Base-by-base conservation (phyloP, 2,797 vertebrate genomes). In the Loriculus beryllinus region DNA sequence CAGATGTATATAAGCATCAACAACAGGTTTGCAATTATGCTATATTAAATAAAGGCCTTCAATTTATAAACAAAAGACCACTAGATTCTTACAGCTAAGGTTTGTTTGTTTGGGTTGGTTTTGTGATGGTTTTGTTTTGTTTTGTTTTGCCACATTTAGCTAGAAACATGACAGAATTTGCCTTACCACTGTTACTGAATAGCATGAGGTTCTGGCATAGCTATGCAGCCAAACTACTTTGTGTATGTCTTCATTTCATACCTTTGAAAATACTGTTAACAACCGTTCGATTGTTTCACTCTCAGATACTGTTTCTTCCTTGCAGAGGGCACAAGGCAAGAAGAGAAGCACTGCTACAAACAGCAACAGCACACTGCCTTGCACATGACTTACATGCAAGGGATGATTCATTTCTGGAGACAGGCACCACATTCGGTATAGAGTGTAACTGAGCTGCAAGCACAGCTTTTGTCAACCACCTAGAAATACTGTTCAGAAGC, bases 341-440 rank as follows among this genome's bases (percentile, higher is more conserved):
- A 54, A 19, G 9, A 70, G 37, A 28, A 19, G 26, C n/a, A 14
- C 29, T 25, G 14, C 29, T 33, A 16, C 1, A 0, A 77, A 45
- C 28, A 65, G 57, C 57, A 68, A 16, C 42, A n/a, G 1, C 40
- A 22, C 7, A 29, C 6, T 8, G 40, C n/a, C 39, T 37, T 17
- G 26, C 56, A 42, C 17, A 3, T 5, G 17, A 60, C n/a, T 42
- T 5, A 7, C 0, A 13, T 10, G 31, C 64, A 67, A 49, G 22
- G 15, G 14, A 22, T 18, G 33, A 31, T n/a, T 42, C 20, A 16
- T 22, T 29, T 59, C 56, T 64, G 29, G n/a, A 76, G 47, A 33
- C 1, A 0, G 0, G 0, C 21, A 37, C 20, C 7, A 6, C 2
- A 0, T 20, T 31, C 0, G 0, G 42, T 26, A 51, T 8, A 43